Percentiles rank a stretch among this genome's conserved stretches.
Evolutionary conservation across 2,113 vertebrate genomes (phyloP).

Genomic region (Alosa alosa): DNA sequence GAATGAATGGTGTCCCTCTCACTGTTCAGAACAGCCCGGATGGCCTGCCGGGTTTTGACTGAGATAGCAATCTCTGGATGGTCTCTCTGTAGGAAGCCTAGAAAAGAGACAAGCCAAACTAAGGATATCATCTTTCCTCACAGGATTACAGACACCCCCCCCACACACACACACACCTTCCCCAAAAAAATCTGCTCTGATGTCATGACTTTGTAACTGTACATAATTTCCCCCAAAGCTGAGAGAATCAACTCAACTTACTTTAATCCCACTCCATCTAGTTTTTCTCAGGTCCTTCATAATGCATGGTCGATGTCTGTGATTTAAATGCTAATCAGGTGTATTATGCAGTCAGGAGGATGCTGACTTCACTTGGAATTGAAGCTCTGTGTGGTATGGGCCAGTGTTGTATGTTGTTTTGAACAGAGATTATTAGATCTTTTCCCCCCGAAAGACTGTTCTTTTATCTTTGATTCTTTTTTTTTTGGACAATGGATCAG

Average conservation of each 20-base stretch:
- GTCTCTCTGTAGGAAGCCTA: conserved; percentile 53
- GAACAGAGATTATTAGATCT: conserved; percentile 45
- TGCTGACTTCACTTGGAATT: neutral
- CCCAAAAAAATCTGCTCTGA: neutral
- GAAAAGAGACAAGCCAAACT: neutral
- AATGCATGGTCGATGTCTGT: conserved; percentile 32
- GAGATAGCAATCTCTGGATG: conserved; percentile 58
- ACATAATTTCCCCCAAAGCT: neutral
- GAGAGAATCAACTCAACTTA: neutral
- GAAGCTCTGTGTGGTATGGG: conserved; percentile 14
- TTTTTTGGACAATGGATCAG: conserved; percentile 50
- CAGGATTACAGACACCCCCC: neutral
- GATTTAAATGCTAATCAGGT: conserved; percentile 54
- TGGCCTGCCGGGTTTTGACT: conserved; percentile 62
- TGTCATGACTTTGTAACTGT: neutral
- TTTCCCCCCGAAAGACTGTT: conserved; percentile 38
- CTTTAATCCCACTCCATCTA: conserved; percentile 32
- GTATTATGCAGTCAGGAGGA: neutral
- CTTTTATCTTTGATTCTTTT: conserved; percentile 41
- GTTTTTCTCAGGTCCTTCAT: conserved; percentile 22
- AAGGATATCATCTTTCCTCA: neutral
- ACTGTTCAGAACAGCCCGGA: conserved; percentile 56
- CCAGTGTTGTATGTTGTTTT: conserved; percentile 47
- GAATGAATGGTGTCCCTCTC: conserved; percentile 61
- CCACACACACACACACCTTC: too few relatives aligned